Conservation (phyloP, 2,113 vertebrate genomes). For the Ailurus styani region DNA sequence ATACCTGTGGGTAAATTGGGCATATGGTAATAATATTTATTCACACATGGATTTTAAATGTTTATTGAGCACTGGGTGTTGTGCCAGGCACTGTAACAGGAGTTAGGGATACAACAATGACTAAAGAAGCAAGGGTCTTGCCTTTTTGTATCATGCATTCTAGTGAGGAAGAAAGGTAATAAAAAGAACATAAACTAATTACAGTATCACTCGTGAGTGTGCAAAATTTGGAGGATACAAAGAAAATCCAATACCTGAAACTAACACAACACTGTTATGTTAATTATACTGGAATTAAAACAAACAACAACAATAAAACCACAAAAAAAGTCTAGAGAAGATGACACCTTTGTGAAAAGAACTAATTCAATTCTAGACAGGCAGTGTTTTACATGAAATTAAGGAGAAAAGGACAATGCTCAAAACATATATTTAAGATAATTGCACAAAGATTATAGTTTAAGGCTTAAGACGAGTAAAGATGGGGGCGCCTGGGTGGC, state of each 20-base stretch:
- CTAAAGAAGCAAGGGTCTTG: conserved; percentile 18
- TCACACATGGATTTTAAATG: conserved; percentile 53
- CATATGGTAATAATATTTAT: neutral
- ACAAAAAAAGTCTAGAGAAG: neutral
- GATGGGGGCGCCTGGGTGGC: too few relatives aligned
- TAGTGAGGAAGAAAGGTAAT: neutral
- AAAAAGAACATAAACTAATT: neutral
- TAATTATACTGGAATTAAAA: neutral
- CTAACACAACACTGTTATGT: neutral
- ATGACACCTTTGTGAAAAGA: conserved; percentile 49
- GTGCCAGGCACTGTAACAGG: conserved; percentile 16
- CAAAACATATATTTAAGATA: neutral
- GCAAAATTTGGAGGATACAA: neutral
- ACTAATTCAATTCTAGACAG: conserved; percentile 12
- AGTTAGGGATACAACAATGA: conserved; percentile 29
- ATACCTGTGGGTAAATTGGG: neutral
- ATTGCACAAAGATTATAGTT: neutral
- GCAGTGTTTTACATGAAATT: conserved; percentile 34
- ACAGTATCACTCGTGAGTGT: neutral
- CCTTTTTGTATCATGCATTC: conserved; percentile 4
- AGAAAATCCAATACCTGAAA: neutral
- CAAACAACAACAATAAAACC: neutral
- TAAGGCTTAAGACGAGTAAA: neutral
- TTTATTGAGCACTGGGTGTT: conserved; percentile 55
- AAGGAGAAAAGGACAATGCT: neutral